Evolutionary conservation across 2,888 invertebrate genomes (phyloP).

Genomic region (Magallana nippona): DNA sequence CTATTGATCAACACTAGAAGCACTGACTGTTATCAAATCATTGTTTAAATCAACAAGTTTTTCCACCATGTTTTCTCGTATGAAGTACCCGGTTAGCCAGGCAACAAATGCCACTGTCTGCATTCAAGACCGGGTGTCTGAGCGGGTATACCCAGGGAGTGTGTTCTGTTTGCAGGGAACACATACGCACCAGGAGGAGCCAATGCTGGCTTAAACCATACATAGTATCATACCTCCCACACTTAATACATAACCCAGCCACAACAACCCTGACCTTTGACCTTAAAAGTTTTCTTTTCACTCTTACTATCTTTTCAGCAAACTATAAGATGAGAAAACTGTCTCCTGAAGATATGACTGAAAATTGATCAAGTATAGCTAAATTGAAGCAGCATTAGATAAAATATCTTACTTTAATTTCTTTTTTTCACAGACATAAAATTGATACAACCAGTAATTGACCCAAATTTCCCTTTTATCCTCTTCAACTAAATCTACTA

Average conservation of each 20-base stretch:
- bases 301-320: background rate
- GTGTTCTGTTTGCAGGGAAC: background rate
- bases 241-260: too few relatives aligned
- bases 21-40: constrained; percentile 33
- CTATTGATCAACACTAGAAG: constrained; percentile 31
- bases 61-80: constrained; percentile 28
- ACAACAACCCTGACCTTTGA: background rate
- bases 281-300: background rate
- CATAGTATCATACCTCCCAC: background rate
- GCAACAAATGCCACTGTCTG: constrained; percentile 13
- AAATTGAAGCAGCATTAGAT: too few relatives aligned
- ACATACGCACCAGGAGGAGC: background rate
- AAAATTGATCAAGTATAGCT: too few relatives aligned
- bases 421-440: too few relatives aligned
- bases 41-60: constrained; percentile 34
- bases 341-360: too few relatives aligned
- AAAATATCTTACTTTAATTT: too few relatives aligned
- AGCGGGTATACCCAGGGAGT: background rate
- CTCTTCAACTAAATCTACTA: too few relatives aligned
- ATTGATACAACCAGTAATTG: too few relatives aligned
- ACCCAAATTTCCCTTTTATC: too few relatives aligned
- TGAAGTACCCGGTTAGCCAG: constrained; percentile 26
- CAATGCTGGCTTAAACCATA: background rate
- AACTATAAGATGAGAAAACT: background rate
- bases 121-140: constrained; percentile 12